Conservation (phyloP, 2,797 vertebrate species). For the Crenichthys baileyi region DNA sequence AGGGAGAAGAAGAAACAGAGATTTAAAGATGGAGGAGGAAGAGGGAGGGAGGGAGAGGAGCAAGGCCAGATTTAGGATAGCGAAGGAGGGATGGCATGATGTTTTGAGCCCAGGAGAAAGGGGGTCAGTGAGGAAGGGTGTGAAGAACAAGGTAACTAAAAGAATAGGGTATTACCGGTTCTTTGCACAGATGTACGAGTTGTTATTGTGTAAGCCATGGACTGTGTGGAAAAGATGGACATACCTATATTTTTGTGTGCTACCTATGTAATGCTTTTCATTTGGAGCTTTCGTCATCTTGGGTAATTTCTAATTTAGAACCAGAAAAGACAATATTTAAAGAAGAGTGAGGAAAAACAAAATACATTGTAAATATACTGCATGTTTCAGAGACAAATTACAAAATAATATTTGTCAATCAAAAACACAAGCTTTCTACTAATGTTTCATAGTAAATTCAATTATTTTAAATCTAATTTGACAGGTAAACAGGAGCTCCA, state of each 20-base stretch:
- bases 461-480: background rate
- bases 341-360: too few relatives aligned
- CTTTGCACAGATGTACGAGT: constrained; percentile 5
- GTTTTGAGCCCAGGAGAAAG: constrained; percentile 45
- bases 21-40: constrained; percentile 31
- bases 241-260: background rate
- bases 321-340: background rate
- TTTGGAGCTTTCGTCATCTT: background rate
- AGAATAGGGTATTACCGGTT: constrained; percentile 37
- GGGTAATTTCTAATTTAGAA: background rate
- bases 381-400: background rate
- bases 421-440: background rate
- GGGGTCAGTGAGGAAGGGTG: constrained; percentile 39
- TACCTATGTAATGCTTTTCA: background rate
- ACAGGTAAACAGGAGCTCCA: background rate
- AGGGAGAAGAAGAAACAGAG: constrained; percentile 40
- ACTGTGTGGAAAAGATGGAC: background rate
- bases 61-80: constrained; percentile 57
- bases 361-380: background rate
- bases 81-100: constrained; percentile 51
- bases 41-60: constrained; percentile 25
- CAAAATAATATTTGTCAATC: background rate
- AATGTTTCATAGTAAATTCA: background rate
- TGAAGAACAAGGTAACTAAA: constrained; percentile 41
- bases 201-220: background rate